Conservation (phyloP, 1,140 invertebrate species). For the Chlorops oryzae region DNA sequence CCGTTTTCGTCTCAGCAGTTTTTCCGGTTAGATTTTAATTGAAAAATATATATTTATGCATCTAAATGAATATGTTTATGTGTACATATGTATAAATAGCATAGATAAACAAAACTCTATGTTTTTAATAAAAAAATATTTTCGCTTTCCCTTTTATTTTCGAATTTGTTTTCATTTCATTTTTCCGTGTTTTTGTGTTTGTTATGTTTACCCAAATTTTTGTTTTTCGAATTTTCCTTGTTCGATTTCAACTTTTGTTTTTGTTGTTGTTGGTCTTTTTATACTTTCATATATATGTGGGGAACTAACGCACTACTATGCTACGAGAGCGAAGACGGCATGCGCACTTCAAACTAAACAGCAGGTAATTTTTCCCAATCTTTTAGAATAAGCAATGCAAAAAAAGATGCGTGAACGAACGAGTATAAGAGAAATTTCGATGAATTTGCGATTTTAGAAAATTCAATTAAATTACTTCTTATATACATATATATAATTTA, state of each 20-base stretch:
- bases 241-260: constrained; percentile 14
- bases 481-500: too few relatives aligned
- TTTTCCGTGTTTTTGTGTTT: constrained; percentile 16
- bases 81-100: constrained; percentile 9
- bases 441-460: too few relatives aligned
- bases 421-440: too few relatives aligned
- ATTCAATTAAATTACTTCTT: too few relatives aligned
- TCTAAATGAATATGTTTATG: too few relatives aligned
- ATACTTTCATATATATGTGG: constrained; percentile 44
- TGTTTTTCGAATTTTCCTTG: constrained; percentile 8
- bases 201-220: constrained; percentile 11
- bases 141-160: background rate
- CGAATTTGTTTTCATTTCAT: constrained; percentile 11
- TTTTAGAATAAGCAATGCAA: constrained; percentile 2
- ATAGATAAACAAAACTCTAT: background rate
- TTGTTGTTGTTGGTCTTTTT: constrained; percentile 28
- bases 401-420: constrained; percentile 4
- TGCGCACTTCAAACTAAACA: constrained; percentile 47
- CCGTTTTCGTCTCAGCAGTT: too few relatives aligned
- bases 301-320: constrained; percentile 40
- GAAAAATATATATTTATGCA: too few relatives aligned
- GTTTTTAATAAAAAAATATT: constrained; percentile 15
- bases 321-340: constrained; percentile 48
- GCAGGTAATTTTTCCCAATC: constrained; percentile 32
- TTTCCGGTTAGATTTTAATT: too few relatives aligned